Evolutionary conservation across 2,888 invertebrate species (phyloP).

Genomic region (Diarsia rubi): DNA sequence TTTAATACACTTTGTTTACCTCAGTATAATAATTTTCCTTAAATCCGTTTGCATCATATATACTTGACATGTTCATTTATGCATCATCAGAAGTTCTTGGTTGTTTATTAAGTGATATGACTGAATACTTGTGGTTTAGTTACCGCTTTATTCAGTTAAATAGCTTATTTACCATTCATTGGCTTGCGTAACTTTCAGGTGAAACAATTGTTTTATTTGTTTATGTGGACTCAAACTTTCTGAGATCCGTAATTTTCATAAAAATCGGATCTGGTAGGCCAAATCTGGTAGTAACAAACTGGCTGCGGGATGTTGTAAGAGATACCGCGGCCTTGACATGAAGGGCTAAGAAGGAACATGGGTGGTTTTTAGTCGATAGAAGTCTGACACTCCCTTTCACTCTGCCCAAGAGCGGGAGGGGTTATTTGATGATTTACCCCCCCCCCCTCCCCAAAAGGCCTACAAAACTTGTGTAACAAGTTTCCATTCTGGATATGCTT

Average conservation of each 20-base stretch:
- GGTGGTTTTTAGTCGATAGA: too few species aligned
- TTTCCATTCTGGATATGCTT: too few species aligned
- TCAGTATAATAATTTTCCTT: conserved; percentile 13
- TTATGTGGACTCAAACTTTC: neutral
- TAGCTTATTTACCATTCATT: neutral
- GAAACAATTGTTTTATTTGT: neutral
- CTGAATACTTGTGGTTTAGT: neutral
- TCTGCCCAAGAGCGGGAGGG: too few species aligned
- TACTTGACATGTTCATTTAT: neutral
- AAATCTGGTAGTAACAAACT: too few species aligned
- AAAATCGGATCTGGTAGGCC: too few species aligned
- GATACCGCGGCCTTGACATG: too few species aligned
- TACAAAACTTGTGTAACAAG: too few species aligned
- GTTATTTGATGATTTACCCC: too few species aligned
- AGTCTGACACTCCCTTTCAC: too few species aligned
- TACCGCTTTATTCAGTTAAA: conserved; percentile 8
- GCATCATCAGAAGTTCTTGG: neutral
- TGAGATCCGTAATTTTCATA: neutral
- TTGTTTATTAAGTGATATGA: conserved; percentile 4
- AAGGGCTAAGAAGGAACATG: too few species aligned
- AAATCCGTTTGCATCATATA: neutral
- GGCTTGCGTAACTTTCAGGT: neutral
- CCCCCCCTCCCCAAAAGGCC: too few species aligned
- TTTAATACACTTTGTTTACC: neutral
- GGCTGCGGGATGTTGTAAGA: too few species aligned